Conservation (phyloP, 2,797 vertebrate species). For the Anabas testudineus region DNA sequence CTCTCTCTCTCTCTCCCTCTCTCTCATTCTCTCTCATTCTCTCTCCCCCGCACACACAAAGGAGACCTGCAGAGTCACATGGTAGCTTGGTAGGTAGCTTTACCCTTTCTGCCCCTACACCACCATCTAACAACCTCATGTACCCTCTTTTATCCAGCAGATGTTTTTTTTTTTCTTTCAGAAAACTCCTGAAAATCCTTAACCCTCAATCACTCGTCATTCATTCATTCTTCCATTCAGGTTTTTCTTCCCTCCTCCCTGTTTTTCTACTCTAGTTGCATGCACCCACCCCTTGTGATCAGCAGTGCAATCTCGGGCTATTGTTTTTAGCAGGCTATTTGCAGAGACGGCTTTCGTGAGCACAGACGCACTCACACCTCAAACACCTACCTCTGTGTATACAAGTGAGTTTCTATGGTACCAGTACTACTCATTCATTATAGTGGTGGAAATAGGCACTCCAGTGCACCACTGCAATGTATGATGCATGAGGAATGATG, state of each 20-base stretch:
- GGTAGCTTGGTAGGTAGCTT: constrained; percentile 23
- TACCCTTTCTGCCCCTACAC: constrained; percentile 35
- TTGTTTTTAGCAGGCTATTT: constrained; percentile 78
- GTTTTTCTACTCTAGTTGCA: constrained; percentile 64
- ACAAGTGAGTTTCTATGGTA: background rate
- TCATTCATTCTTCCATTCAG: constrained; percentile 80
- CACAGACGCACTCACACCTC: constrained; percentile 44
- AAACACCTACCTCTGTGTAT: constrained; percentile 29
- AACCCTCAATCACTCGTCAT: constrained; percentile 77
- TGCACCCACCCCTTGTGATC: constrained; percentile 69
- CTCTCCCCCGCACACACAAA: constrained; percentile 53
- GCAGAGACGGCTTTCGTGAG: constrained; percentile 33
- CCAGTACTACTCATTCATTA: constrained; percentile 2
- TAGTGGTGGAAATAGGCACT: constrained; percentile 7
- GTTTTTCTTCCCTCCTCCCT: constrained; percentile 61
- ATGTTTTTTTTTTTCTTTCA: constrained; percentile 29
- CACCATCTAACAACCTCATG: constrained; percentile 8
- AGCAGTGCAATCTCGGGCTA: constrained; percentile 65
- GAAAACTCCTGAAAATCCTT: constrained; percentile 44
- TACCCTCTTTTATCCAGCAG: background rate
- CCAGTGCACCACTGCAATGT: constrained; percentile 41
- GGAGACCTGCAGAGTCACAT: constrained; percentile 74
- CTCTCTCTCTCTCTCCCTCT: constrained; percentile 8
- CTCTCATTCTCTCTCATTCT: constrained; percentile 3
- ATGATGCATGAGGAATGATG: constrained; percentile 51